Evolutionary conservation across 2,113 vertebrate genomes (phyloP), one percentile per base, ranked within the genome.

Genomic region (Noctilio leporinus): DNA sequence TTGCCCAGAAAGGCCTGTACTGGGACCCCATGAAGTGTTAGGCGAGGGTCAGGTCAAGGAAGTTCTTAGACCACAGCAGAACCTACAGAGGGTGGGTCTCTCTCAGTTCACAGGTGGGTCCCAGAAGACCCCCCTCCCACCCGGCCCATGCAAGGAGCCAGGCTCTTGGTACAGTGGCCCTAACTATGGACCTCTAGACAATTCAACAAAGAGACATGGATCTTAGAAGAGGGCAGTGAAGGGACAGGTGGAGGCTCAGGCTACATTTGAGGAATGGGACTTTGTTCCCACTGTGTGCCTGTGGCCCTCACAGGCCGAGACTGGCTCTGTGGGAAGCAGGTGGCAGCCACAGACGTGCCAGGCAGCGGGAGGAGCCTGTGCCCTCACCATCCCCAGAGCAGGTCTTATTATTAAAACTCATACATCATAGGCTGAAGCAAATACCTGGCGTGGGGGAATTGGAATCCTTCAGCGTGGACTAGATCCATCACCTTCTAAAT

Each of bases 401-500:
- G 91, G 96, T 93, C 98, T 98, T 97, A 96, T 98, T 98, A 98
- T 98, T 98, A 98, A 98, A 98, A 97, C 93, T 96, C 98, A 97
- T 98, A 98, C 89, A 98, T 98, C 98, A 98, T 91, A 95, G 30
- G 65, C 95, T 92, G 97, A 98, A 97, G 97, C 98, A 98, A 98
- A 98, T 97, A 97, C 96, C 96, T 81, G 86, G 96, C 94, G n/a
- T 97, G 85, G 76, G 98, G 96, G 98, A 97, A 98, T 97, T 98
- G 96, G 97, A 98, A 97, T 97, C 97, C 95, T 98, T 98, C 98
- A 97, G 97, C 72, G 3, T 94, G 96, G 97, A 97, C 97, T 96
- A 98, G 97, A 98, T 98, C 98, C 97, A 98, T 98, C 98, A 98
- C 97, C 97, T 98, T 98, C 98, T 98, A 98, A 98, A 98, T 98